These are phyloP conservation scores for Dermochelys coriacea DNA, from an alignment of 2,797 vertebrate genomes.

Conservation along the genomic window DNA sequence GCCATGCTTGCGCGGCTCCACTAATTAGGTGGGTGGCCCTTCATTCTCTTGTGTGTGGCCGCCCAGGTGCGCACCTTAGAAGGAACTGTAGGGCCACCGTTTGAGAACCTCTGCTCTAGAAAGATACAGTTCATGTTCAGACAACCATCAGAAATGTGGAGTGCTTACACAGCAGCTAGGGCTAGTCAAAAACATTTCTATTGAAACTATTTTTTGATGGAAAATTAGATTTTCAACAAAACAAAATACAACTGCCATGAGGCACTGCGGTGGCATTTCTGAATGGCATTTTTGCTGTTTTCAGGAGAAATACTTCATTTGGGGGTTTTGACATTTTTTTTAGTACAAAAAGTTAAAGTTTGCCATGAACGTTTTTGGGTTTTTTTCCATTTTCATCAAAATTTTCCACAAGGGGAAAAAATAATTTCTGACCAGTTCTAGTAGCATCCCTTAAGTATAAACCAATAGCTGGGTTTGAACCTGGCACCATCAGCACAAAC, in stretches of 20 bases:
- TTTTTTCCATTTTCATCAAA: background rate
- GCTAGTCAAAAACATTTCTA: background rate
- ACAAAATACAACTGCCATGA: background rate
- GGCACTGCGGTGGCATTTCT: background rate
- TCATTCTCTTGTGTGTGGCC: too few relatives aligned
- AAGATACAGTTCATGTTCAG: background rate
- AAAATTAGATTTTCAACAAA: background rate
- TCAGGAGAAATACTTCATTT: background rate
- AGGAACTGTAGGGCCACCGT: too few relatives aligned
- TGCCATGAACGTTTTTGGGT: accelerated
- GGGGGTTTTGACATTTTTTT: background rate
- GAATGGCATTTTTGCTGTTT: background rate
- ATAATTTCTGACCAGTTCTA: background rate
- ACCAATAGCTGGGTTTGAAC: background rate
- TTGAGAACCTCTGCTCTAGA: background rate
- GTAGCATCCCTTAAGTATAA: background rate
- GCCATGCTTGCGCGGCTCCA: too few relatives aligned
- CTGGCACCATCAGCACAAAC: background rate
- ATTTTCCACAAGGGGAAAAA: background rate
- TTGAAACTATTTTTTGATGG: background rate
- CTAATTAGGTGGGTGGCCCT: too few relatives aligned
- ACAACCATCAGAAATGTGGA: background rate
- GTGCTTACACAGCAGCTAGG: background rate
- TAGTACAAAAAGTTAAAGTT: background rate
- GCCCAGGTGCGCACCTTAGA: too few relatives aligned